Evolutionary conservation across 2,797 vertebrate species (phyloP).

Genomic region (Buphagus erythrorhynchus): DNA sequence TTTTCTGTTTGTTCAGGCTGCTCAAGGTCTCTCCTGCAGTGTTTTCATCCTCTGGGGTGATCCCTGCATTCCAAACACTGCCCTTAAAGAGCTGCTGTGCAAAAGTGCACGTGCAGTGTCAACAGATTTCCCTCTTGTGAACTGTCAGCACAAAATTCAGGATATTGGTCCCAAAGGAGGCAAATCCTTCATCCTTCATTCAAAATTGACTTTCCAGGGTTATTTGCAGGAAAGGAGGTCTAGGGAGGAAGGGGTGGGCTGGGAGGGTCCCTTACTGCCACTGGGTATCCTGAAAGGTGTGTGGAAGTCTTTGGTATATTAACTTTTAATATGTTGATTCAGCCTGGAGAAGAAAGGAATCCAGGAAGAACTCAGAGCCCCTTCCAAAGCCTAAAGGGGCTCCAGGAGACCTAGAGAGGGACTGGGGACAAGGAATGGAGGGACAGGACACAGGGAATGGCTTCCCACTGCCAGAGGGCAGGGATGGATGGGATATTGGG

Average conservation of each 20-base stretch:
- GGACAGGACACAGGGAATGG: not conserved
- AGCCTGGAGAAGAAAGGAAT: not conserved
- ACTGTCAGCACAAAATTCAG: not conserved
- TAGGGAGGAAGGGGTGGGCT: not conserved
- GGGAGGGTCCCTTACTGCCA: not conserved
- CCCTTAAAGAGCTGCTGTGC: not conserved
- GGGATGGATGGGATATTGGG: not conserved
- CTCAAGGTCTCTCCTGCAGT: not conserved
- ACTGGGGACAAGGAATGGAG: fast-evolving
- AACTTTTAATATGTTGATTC: not conserved
- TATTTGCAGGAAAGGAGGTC: not conserved
- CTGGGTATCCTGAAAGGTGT: not conserved
- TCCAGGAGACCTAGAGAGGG: not conserved
- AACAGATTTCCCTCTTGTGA: not conserved
- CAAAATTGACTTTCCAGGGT: not conserved
- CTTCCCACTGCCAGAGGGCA: not conserved
- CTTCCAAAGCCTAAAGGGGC: fast-evolving
- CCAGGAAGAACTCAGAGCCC: fast-evolving
- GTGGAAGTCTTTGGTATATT: not conserved
- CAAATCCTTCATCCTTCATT: not conserved
- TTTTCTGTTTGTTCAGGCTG: not conserved
- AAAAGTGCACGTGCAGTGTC: fast-evolving
- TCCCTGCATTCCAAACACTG: not conserved
- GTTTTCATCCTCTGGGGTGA: not conserved
- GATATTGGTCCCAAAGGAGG: not conserved